Conservation (phyloP, 2,888 invertebrate genomes). For the Drosophila acutilabella region DNA sequence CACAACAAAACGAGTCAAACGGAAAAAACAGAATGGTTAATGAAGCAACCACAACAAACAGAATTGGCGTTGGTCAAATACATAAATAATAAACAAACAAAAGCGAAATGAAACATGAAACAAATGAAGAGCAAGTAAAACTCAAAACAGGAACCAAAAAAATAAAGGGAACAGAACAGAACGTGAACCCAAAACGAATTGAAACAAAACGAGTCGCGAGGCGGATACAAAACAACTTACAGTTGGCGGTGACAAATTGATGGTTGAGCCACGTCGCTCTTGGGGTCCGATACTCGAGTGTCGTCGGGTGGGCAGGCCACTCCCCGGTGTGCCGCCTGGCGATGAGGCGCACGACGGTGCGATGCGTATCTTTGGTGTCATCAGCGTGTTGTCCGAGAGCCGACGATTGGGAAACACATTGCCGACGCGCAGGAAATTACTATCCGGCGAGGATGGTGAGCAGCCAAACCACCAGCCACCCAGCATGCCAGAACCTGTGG, state of each 20-base stretch:
- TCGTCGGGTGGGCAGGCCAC: conserved; percentile 92
- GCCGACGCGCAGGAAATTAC: conserved; percentile 94
- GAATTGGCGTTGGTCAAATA: conserved; percentile 50
- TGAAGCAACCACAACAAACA: conserved; percentile 58
- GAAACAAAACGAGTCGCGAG: conserved; percentile 26
- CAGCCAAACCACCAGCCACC: conserved; percentile 94
- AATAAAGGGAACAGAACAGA: conserved; percentile 16
- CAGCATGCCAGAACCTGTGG: conserved; percentile 87
- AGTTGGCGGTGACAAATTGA: conserved; percentile 95
- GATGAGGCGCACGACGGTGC: conserved; percentile 96
- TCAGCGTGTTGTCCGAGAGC: conserved; percentile 95
- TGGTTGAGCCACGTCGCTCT: conserved; percentile 93
- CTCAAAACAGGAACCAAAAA: conserved; percentile 10
- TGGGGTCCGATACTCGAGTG: conserved; percentile 97
- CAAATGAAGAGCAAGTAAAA: conserved; percentile 27
- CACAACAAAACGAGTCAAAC: background rate
- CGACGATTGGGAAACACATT: conserved; percentile 94
- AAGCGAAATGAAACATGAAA: conserved; percentile 22
- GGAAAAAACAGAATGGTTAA: conserved; percentile 39
- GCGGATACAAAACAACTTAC: conserved; percentile 87
- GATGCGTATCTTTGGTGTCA: conserved; percentile 95
- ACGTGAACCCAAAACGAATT: conserved; percentile 20
- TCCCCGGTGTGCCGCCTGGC: conserved; percentile 89
- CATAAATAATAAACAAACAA: conserved; percentile 29
- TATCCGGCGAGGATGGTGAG: conserved; percentile 93